phyloP scores from a whole-genome alignment of 1,140 invertebrate species.

The Anoplophora glabripennis region DNA sequence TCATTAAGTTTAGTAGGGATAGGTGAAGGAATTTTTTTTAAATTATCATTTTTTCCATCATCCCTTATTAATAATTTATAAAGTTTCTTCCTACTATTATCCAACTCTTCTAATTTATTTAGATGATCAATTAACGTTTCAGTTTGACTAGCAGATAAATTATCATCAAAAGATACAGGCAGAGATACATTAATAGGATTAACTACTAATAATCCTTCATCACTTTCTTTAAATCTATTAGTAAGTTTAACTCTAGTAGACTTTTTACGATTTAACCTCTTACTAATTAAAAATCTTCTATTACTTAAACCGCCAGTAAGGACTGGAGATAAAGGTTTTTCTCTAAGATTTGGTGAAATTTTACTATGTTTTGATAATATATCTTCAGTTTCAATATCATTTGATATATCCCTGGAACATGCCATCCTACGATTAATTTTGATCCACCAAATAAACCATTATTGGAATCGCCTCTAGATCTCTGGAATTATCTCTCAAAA shows the following conservation, averaged over 20 bases:
- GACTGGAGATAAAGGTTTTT: conserved; percentile 26
- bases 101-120: conserved; percentile 23
- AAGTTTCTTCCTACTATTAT: conserved; percentile 17
- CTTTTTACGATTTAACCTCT: conserved; percentile 7
- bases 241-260: conserved; percentile 14
- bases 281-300: conserved; percentile 8
- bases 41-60: conserved; percentile 5
- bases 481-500: no score
- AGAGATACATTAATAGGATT: no score
- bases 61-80: conserved; percentile 7
- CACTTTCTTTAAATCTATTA: conserved; percentile 10
- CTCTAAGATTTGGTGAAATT: not conserved
- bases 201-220: no score
- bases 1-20: conserved; percentile 4
- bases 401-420: not conserved
- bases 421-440: no score
- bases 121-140: conserved; percentile 18
- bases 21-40: conserved; percentile 13
- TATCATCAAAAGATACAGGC: not conserved
- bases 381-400: conserved; percentile 1
- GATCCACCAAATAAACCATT: no score
- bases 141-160: conserved; percentile 9
- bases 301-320: conserved; percentile 18
- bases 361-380: not conserved
- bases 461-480: no score